phyloP scores from a whole-genome alignment of 1,140 invertebrate genomes.

The Pseudachorutes palmiensis region DNA sequence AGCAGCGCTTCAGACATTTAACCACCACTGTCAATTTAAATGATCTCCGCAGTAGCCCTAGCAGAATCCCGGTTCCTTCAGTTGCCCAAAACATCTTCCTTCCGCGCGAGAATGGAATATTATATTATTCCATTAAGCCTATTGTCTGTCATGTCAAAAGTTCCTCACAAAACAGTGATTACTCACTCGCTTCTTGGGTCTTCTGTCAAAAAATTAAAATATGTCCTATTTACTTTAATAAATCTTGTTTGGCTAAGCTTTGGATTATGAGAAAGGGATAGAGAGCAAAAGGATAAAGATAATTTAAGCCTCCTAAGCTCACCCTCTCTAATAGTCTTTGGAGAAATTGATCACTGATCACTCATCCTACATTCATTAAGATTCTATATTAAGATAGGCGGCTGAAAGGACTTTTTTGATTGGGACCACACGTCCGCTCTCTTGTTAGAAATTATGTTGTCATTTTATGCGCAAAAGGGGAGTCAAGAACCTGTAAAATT shows the following conservation, averaged over 20 bases:
- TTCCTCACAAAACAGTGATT: constrained; percentile 2
- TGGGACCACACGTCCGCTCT: background rate
- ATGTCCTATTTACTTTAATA: background rate
- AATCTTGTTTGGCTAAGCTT: too few species aligned
- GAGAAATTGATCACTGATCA: background rate
- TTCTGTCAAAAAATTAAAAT: background rate
- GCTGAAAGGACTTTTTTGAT: too few species aligned
- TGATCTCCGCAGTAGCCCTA: too few species aligned
- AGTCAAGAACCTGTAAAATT: background rate
- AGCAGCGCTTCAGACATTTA: too few species aligned
- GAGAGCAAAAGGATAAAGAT: too few species aligned
- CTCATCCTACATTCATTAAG: background rate
- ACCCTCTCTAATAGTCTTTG: background rate
- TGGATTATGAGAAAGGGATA: too few species aligned
- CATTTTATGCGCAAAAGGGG: background rate
- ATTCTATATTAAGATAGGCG: background rate
- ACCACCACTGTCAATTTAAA: too few species aligned
- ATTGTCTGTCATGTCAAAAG: constrained; percentile 1
- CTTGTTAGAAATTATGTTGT: background rate
- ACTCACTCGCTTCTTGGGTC: background rate
- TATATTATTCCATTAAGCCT: constrained; percentile 7
- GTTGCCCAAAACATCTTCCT: too few species aligned
- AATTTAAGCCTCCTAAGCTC: too few species aligned
- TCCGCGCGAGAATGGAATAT: too few species aligned
- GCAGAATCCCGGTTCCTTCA: too few species aligned